Conservation (phyloP, 2,797 vertebrate genomes). For the Lithobates pipiens region DNA sequence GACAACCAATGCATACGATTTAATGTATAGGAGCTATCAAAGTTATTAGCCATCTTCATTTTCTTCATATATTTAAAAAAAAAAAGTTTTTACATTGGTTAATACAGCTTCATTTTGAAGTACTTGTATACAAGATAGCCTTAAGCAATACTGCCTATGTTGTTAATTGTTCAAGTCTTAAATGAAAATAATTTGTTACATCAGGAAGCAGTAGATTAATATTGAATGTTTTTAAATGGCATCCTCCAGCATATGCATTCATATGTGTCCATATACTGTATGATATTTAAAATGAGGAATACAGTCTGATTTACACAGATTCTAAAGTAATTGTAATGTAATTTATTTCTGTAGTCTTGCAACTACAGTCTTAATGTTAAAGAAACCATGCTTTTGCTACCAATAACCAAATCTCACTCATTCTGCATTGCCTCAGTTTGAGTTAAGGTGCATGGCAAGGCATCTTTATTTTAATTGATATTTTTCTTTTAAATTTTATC, state of each 20-base stretch:
- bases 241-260: conserved; percentile 61
- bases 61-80: conserved; percentile 72
- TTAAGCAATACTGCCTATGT: conserved; percentile 76
- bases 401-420: conserved; percentile 81
- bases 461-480: conserved; percentile 74
- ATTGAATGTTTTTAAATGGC: conserved; percentile 68
- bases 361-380: conserved; percentile 79
- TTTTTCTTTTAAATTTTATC: conserved; percentile 67
- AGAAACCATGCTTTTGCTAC: conserved; percentile 80
- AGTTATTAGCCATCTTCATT: conserved; percentile 78
- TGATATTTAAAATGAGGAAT: conserved; percentile 12
- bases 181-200: conserved; percentile 48
- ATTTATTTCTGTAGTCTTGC: conserved; percentile 80
- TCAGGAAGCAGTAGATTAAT: background rate
- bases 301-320: conserved; percentile 66
- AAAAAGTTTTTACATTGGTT: conserved; percentile 72
- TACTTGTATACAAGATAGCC: conserved; percentile 74
- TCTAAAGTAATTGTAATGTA: conserved; percentile 75
- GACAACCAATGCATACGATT: conserved; percentile 74
- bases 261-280: background rate
- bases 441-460: conserved; percentile 83
- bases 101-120: conserved; percentile 76
- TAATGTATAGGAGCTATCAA: conserved; percentile 74
- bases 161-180: conserved; percentile 38
- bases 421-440: conserved; percentile 82